These are phyloP conservation scores for Pangasius krempfi DNA, from an alignment of 2,797 vertebrate species.

Conservation along the genomic window DNA sequence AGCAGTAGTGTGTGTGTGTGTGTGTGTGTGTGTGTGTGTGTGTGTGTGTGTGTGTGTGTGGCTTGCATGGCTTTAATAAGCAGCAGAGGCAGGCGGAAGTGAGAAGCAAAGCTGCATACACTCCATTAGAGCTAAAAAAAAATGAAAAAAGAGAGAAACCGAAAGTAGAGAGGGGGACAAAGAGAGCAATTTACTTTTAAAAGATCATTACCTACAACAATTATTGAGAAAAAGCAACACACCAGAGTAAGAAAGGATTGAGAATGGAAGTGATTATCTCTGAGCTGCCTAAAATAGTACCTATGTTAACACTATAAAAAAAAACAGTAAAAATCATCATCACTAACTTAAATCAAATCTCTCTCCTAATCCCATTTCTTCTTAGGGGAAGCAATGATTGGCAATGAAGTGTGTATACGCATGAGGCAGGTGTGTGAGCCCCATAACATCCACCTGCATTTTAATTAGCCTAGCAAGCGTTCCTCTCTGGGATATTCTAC, in stretches of 20 bases:
- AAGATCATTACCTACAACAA: slow-evolving; percentile 20
- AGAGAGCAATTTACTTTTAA: slow-evolving; percentile 14
- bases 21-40: slow-evolving; percentile 17
- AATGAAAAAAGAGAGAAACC: neutral
- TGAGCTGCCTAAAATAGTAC: slow-evolving; percentile 14
- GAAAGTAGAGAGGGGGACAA: neutral
- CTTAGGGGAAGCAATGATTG: slow-evolving; percentile 18
- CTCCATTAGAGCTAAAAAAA: slow-evolving; percentile 13
- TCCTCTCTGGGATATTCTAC: slow-evolving; percentile 75
- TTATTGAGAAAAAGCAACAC: neutral
- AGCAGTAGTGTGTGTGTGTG: neutral
- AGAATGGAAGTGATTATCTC: slow-evolving; percentile 11
- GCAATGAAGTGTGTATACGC: slow-evolving; percentile 32
- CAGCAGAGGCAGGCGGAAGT: slow-evolving; percentile 69
- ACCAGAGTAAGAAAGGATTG: neutral
- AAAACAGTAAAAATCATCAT: slow-evolving; percentile 12
- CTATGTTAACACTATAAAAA: slow-evolving; percentile 4
- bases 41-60: slow-evolving; percentile 55
- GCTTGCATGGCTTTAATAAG: slow-evolving; percentile 84
- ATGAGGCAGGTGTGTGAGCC: slow-evolving; percentile 43
- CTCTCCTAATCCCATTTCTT: slow-evolving; percentile 26
- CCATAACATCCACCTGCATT: slow-evolving; percentile 77
- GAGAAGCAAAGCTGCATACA: slow-evolving; percentile 24
- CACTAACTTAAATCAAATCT: slow-evolving; percentile 32
- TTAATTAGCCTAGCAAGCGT: slow-evolving; percentile 83